Evolutionary conservation across 2,113 vertebrate genomes (phyloP), one percentile per base, ranked within the genome.

Genomic region (Eulemur macaco): DNA sequence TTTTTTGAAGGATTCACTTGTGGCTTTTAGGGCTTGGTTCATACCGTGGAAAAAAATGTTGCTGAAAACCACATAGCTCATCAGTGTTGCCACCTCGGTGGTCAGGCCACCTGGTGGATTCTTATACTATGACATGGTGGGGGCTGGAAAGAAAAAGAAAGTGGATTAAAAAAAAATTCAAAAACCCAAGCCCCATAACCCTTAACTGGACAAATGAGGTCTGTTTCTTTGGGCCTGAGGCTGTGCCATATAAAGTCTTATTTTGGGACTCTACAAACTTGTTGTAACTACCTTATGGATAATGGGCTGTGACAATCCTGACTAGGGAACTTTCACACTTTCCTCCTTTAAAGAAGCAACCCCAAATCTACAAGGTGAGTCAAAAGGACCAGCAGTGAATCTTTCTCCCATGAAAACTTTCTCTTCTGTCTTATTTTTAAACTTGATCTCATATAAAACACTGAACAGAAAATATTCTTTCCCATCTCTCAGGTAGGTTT

Each of bases 1-100:
- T 97, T 98, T 93, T 93, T 97, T 86, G 96, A 98, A 98, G 99
- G 98, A 99, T 96, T 99, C 97, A 3, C 15, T 34, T 73, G 68
- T 98, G 97, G 98, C 98, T 96, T 94, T 95, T 90, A 97, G 96
- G 98, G 97, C 97, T 97, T 98, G 97, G 69, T 91, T 95, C 71
- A 93, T 64, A 95, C 85, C 52, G 2, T 92, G 91, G 97, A 95
- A 60, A 91, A 97, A 34, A 96, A 91, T 80, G 84, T 93, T 73
- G 81, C 42, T 87, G 96, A 97, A 78, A 95, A 88, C 90, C 37
- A 0, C 8, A 60, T 91, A 95, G 95, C 86, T 96, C 7, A 85
- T 97, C 94, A 68, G 81, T 94, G 94, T 96, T 92, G 97, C 94
- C 80, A 45, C 10, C 1, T 96, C 37, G n/a, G 92, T 71, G 80